Conservation (phyloP, 2,888 invertebrate genomes). For the Cryptophagus acutangulus region DNA sequence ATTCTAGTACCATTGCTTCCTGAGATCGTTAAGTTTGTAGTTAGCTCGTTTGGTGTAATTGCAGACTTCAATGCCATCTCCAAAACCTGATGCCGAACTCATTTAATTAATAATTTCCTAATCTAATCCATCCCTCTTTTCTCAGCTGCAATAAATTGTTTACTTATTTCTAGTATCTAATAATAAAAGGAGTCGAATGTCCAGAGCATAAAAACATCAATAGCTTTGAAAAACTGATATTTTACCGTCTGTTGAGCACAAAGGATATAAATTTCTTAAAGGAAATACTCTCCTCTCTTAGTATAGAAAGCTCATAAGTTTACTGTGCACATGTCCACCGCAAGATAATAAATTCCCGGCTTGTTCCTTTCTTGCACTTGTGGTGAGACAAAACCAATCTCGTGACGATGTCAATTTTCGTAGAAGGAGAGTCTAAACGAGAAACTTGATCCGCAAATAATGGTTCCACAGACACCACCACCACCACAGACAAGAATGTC, state of each 20-base stretch:
- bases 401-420: constrained; percentile 25
- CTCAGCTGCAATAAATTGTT: too few relatives aligned
- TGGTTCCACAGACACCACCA: constrained; percentile 10
- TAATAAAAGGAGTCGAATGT: too few relatives aligned
- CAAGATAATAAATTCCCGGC: constrained; percentile 25
- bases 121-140: too few relatives aligned
- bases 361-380: constrained; percentile 20
- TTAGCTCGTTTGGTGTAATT: too few relatives aligned
- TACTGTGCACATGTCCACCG: constrained; percentile 24
- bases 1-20: too few relatives aligned
- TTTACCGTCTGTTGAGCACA: constrained; percentile 13
- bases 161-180: too few relatives aligned
- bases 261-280: constrained; percentile 2
- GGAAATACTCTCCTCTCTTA: neutral
- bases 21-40: too few relatives aligned
- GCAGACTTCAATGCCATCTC: too few relatives aligned
- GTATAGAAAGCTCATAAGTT: constrained; percentile 24
- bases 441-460: constrained; percentile 18
- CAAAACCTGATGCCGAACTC: too few relatives aligned
- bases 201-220: too few relatives aligned
- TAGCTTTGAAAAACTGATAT: too few relatives aligned
- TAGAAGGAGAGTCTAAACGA: constrained; percentile 15
- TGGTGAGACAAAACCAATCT: constrained; percentile 26
- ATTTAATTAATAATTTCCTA: too few relatives aligned
- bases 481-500: neutral